Evolutionary conservation across 2,113 vertebrate species (phyloP), one percentile per base, ranked within the genome.

Genomic region (Phodopus roborovskii): DNA sequence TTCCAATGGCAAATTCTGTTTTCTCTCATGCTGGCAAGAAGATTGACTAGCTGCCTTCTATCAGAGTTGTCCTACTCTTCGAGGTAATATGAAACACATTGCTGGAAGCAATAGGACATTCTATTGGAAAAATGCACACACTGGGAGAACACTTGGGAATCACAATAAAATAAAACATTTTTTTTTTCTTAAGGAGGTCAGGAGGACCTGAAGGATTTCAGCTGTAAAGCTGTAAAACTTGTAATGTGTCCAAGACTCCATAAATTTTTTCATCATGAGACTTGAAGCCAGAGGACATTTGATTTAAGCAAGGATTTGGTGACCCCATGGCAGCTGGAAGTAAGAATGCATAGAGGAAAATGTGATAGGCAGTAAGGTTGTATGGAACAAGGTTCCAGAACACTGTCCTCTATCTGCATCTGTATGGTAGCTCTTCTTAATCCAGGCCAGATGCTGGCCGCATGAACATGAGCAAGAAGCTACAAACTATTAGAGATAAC

Each of bases 81-180:
- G 97, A 97, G 96, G 95, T 98, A 98, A 98, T 98, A 94, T 90
- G 97, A 99, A 98, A 98, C 98, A 98, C 90, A 98, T 98, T 99
- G 97, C 98, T 98, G 97, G 97, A 98, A 98, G 96, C 97, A 97
- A 93, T 91, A 93, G 86, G 92, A 92, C 88, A 64, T 98, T 98
- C 96, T 98, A 64, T 98, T 97, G 96, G 97, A 97, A 96, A 97
- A 98, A 98, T 94, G 97, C 93, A 97, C 92, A 93, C 94, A 97
- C 10, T 70, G 97, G 98, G 97, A 97, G 96, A 98, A 97, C 97
- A 74, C 97, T 98, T 98, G 97, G 97, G 97, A 98, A 97, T 98
- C 97, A 98, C 94, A 98, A 96, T 98, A 98, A 98, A 98, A 98
- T 97, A 96, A 98, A 98, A 96, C 97, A 91, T 91, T 96, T 98